Base-by-base conservation (phyloP, 1,140 invertebrate genomes). In the Colletes gigas region DNA sequence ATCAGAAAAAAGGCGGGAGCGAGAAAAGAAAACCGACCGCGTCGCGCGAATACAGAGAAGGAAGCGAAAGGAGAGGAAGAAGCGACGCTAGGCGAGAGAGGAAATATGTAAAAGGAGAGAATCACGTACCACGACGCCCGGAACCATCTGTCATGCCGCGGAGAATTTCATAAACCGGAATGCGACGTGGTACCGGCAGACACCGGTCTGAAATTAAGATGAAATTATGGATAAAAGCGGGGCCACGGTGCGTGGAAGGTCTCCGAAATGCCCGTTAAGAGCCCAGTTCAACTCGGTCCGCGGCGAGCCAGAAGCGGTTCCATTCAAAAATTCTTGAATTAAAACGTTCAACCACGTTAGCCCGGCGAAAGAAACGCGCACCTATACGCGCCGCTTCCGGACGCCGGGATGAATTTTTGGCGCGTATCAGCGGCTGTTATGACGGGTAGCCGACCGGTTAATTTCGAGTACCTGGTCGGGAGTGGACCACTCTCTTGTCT, bases 191-290 rank as follows among this genome's bases (percentile, higher is more conserved):
- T 54, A 68, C 63, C 78, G 67, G 50, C 66, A 44, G 81, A 75
- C 76, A 67, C 82, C 69, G 82, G 76, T 39, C 65, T 83, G 82
- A 90, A 92, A 90, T 91, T 90, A 91, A 92, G 91, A 91, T 90
- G 83, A 90, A 91, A 92, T 92, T 90, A 90, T 87, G 91, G 88
- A 92, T 91, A 92, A 92, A 91, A 84, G 79, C 78, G n/a, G 63
- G 55, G 41, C 57, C 80, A 57, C 54, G 68, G 62, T 73, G 52
- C 67, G 75, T 72, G 57, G 72, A 68, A 71, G 41, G 44, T n/a
- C 57, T 30, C 50, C 66, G 65, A 76, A 74, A 65, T 21, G 69
- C 65, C 75, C 74, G 84, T 85, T 85, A 85, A 85, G 73, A 55
- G 44, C 12, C 59, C 30, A 50, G 44, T 73, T 70, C 50, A 62